Base-by-base conservation (phyloP, 2,113 vertebrate genomes). In the Cyphomyrus plagiostoma region DNA sequence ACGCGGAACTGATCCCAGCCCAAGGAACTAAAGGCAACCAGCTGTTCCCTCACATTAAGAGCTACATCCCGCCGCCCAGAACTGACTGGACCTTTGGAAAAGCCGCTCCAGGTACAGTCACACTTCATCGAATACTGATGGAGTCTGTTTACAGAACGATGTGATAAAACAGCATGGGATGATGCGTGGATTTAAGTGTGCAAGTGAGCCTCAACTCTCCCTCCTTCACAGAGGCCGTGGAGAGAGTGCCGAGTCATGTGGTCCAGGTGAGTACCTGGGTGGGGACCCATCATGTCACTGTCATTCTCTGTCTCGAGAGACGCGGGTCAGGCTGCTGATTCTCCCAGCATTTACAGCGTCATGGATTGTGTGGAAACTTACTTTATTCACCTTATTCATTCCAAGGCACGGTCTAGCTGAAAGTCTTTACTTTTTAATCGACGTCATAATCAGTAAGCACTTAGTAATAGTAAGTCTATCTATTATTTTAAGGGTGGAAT, bases 1-100 rank as follows among this genome's bases (percentile, higher is more conserved):
- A 89, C 58, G 48, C 17, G 23, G 19, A 46, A 46, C 45, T 83
- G 30, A 89, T 89, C 82, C 39, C 82, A 8, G 52, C 90, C 42
- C 88, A 87, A 35, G 84, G 17, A 85, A 45, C 87, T 17, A 35
- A 35, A 50, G 52, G 82, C 42, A 7, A 23, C 83, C 6, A 13
- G 23, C 2, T 50, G 26, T 82, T 10, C 23, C 21, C 88, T 53
- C 88, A 56, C 49, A 21, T 6, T 62, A 45, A 84, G 45, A 84
- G 39, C 42, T 8, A 42, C 39, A 84, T n/a, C 45, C 52, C 48
- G 30, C 85, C 66, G 5, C 15, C 35, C 6, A 70, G 45, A 74
- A 42, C 87, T 80, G 89, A 48, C 35, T 48, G 53, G 42, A 84
- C 39, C 19, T 3, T 52, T 3, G 70, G 17, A 84, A 15, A n/a